Conservation (phyloP, 2,113 vertebrate species). For the Oryzias curvinotus region DNA sequence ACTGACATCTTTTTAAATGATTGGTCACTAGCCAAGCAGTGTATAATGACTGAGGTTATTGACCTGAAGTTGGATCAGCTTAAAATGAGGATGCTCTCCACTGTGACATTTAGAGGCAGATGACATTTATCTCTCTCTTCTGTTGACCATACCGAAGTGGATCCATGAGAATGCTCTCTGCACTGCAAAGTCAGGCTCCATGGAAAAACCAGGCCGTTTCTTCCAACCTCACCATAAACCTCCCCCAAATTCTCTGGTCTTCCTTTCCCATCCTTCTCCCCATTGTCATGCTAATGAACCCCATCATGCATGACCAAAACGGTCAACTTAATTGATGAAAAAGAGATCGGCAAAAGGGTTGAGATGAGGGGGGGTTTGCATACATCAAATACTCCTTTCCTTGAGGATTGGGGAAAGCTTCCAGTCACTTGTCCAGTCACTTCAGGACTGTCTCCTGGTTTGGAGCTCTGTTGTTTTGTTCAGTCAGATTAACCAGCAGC, state of each 20-base stretch:
- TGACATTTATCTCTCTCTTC: not conserved
- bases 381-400: slow-evolving; percentile 41
- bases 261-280: slow-evolving; percentile 25
- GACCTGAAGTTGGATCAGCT: no score
- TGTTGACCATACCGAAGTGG: slow-evolving; percentile 20
- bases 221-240: not conserved
- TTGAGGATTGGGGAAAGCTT: slow-evolving; percentile 27
- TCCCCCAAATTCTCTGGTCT: slow-evolving; percentile 9
- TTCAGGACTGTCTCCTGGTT: not conserved
- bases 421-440: slow-evolving; percentile 9
- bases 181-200: slow-evolving; percentile 1
- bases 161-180: slow-evolving; percentile 1
- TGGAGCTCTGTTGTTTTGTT: not conserved
- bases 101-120: no score
- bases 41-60: no score
- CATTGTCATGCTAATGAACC: slow-evolving; percentile 66
- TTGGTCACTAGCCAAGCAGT: no score
- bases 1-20: no score
- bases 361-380: slow-evolving; percentile 36
- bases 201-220: slow-evolving; percentile 52
- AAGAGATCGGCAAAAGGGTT: slow-evolving; percentile 39
- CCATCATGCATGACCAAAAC: slow-evolving; percentile 52
- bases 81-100: no score
- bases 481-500: slow-evolving; percentile 1
- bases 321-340: slow-evolving; percentile 62